Percentiles rank a stretch among this genome's conserved stretches.
phyloP scores from a whole-genome alignment of 2,888 invertebrate species.

The Leucophenga montana region DNA sequence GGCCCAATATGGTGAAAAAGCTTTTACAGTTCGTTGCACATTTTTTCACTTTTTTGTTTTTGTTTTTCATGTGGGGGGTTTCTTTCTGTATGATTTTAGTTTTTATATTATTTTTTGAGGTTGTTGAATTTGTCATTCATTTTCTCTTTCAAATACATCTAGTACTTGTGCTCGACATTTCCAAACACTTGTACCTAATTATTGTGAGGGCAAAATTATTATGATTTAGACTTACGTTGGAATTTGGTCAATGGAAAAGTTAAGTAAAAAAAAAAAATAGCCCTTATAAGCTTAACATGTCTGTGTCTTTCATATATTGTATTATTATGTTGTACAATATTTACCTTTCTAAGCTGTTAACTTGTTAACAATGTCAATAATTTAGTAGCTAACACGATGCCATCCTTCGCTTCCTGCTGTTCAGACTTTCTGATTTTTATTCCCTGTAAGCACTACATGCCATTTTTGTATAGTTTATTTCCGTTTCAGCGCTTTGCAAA shows the following conservation, averaged over 20 bases:
- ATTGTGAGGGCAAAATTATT: neutral
- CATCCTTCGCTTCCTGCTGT: no score
- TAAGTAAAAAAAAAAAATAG: neutral
- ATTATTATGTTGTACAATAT: neutral
- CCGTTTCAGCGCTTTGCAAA: slow-evolving; percentile 8
- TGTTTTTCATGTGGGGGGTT: no score
- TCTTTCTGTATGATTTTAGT: no score
- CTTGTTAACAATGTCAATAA: neutral
- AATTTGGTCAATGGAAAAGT: slow-evolving; percentile 7
- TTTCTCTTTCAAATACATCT: neutral
- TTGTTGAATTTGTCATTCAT: neutral
- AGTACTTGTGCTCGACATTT: neutral
- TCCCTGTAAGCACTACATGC: neutral
- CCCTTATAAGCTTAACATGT: no score
- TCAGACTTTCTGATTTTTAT: neutral
- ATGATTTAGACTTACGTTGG: neutral
- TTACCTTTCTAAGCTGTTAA: neutral
- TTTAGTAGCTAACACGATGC: neutral
- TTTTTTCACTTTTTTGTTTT: neutral
- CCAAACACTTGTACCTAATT: neutral
- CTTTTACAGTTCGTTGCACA: no score
- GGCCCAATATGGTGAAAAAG: no score
- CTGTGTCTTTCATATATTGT: neutral
- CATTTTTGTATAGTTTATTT: slow-evolving; percentile 6
- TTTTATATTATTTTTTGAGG: no score